These are phyloP conservation scores for Zosterops pallidus DNA, from an alignment of 2,113 vertebrate species.

Conservation along the genomic window DNA sequence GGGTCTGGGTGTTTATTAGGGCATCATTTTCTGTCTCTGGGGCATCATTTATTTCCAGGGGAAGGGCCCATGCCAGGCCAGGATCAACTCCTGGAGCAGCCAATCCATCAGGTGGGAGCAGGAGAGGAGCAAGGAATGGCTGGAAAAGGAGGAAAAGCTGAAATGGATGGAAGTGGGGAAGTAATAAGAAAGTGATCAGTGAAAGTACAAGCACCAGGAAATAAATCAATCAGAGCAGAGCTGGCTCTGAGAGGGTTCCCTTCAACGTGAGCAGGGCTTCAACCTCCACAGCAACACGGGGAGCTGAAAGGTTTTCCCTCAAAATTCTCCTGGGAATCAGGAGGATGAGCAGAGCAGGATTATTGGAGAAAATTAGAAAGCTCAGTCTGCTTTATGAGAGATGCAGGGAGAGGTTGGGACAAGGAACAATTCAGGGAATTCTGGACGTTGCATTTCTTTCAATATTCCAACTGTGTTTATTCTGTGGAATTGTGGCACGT, in stretches of 20 bases:
- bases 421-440: background rate
- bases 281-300: background rate
- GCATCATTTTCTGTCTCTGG: conserved; percentile 62
- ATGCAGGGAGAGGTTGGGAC: background rate
- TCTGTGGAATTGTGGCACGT: background rate
- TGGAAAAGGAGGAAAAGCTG: conserved; percentile 46
- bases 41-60: conserved; percentile 69
- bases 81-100: conserved; percentile 60
- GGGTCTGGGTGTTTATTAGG: conserved; percentile 63
- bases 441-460: background rate
- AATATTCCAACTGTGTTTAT: background rate
- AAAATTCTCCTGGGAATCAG: background rate
- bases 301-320: background rate
- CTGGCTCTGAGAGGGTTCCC: conserved; percentile 24
- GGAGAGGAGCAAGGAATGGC: conserved; percentile 54
- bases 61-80: conserved; percentile 68
- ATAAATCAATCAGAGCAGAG: conserved; percentile 66
- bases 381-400: background rate
- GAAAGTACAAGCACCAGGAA: conserved; percentile 57
- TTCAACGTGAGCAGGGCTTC: background rate
- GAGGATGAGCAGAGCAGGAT: background rate
- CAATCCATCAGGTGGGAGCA: conserved; percentile 75
- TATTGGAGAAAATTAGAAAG: background rate
- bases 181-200: conserved; percentile 77
- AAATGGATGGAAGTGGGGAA: conserved; percentile 71